Percentiles rank a stretch among this genome's conserved stretches.
Evolutionary conservation across 2,888 invertebrate species (phyloP).

Genomic region (Mantis religiosa): DNA sequence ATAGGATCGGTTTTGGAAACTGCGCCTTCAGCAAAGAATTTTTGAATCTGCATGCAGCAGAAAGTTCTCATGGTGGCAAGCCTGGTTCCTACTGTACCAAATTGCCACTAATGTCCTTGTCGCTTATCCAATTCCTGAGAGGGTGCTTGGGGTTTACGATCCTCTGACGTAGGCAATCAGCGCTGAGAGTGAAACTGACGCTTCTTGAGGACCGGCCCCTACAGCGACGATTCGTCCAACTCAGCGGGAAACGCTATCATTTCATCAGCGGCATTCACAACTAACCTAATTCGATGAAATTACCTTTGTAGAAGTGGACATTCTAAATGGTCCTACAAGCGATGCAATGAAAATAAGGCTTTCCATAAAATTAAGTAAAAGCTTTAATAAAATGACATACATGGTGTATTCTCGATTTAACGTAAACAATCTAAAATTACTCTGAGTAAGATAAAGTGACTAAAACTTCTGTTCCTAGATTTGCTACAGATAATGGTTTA

Average conservation of each 20-base stretch:
- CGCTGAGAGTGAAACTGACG: not conserved
- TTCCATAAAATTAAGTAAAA: too few species aligned
- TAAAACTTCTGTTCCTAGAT: too few species aligned
- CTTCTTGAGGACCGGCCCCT: not conserved
- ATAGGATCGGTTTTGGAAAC: too few species aligned
- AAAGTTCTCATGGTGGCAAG: not conserved
- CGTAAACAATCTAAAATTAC: too few species aligned
- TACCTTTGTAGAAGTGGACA: too few species aligned
- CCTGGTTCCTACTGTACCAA: not conserved
- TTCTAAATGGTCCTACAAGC: too few species aligned
- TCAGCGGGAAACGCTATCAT: not conserved
- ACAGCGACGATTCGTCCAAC: not conserved
- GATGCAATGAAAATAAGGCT: too few species aligned
- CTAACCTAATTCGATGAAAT: not conserved
- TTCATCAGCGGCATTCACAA: not conserved
- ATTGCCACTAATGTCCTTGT: not conserved
- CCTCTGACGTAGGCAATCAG: not conserved
- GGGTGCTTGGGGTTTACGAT: not conserved
- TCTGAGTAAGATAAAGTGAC: too few species aligned
- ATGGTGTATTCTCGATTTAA: too few species aligned
- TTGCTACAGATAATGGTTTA: too few species aligned
- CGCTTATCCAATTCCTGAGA: not conserved
- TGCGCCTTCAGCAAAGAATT: too few species aligned
- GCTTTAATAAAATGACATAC: too few species aligned
- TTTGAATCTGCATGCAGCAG: not conserved